Evolutionary conservation across 2,797 vertebrate genomes (phyloP).

Genomic region (Cossypha heuglini): DNA sequence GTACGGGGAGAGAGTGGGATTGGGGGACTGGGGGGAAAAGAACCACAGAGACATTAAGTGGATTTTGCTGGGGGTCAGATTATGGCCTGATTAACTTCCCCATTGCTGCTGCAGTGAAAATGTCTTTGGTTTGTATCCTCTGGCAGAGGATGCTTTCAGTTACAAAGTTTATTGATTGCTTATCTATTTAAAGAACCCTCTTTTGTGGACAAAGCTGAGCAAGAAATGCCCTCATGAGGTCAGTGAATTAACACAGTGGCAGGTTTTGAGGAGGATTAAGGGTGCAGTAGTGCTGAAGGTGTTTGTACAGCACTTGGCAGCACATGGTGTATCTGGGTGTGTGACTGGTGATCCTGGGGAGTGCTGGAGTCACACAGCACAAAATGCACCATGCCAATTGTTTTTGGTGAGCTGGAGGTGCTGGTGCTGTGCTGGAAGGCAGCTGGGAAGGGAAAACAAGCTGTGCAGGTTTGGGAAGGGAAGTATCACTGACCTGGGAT

Average conservation of each 20-base stretch:
- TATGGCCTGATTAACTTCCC: background rate
- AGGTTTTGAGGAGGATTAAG: background rate
- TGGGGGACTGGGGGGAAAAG: background rate
- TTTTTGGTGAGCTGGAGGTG: background rate
- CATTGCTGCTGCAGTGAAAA: background rate
- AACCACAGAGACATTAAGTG: background rate
- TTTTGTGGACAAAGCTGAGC: constrained; percentile 20
- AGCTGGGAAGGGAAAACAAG: background rate
- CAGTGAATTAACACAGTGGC: background rate
- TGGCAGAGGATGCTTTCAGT: background rate
- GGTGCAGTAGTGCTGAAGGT: background rate
- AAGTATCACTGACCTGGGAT: background rate
- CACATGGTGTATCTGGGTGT: rapidly evolving
- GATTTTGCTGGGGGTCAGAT: constrained; percentile 40
- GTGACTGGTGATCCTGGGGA: background rate
- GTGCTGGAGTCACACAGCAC: background rate
- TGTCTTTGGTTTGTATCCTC: background rate
- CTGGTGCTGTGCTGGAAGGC: background rate
- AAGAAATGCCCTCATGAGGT: background rate
- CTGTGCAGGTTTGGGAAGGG: background rate
- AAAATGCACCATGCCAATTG: background rate
- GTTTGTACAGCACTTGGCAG: background rate
- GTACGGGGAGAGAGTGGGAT: background rate
- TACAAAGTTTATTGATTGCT: constrained; percentile 24
- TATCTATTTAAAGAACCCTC: constrained; percentile 46